Base-by-base conservation (phyloP, 2,888 invertebrate species). In the Scaptomyza flava region DNA sequence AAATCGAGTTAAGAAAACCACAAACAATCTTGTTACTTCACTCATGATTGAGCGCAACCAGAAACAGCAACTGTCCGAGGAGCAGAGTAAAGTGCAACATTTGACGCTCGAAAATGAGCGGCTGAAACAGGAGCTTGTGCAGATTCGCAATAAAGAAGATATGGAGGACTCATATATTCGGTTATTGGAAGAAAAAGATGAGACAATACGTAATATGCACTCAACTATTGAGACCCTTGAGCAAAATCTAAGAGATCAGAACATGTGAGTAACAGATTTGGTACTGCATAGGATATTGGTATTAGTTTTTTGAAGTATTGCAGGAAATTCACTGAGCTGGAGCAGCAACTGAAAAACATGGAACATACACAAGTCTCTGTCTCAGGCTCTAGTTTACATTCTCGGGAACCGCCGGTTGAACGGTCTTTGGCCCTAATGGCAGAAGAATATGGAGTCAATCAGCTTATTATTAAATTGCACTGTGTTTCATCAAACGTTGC, bases 31-130 rank as follows among this genome's bases (percentile, higher is more conserved):
- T 0, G 74, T 80, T 31, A 72, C 68, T 6, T 68, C 87, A 1
- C 68, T 89, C 57, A 9, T 79, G 34, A 80, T 86, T 9, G 87
- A 89, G 36, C 77, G 82, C 0, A 70, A 67, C 5, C 47, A 90
- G 30, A 79, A 86, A 11, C 48, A 58, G 2, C 63, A 70, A 4
- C 63, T 91, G 11, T 53, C 64, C 6, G 68, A 71, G 17, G 88
- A 90, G 53, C 79, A 89, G 20, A 68, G 79, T 0, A 59, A 52
- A 6, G 57, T 76, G 0, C 17, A 57, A 4, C 20, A 58, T 5
- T 27, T 84, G 12, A 53, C 14, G 6, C 9, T 11, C 3, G 69
- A 83, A 5, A 81, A 75, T 5, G 51, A 81, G 14, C 68, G 84
- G 11, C 66, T 91, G 0, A 30, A 80, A 8, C 81, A 77, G 43